phyloP scores from a whole-genome alignment of 2,797 vertebrate species.

The Loris lydekkerianus region DNA sequence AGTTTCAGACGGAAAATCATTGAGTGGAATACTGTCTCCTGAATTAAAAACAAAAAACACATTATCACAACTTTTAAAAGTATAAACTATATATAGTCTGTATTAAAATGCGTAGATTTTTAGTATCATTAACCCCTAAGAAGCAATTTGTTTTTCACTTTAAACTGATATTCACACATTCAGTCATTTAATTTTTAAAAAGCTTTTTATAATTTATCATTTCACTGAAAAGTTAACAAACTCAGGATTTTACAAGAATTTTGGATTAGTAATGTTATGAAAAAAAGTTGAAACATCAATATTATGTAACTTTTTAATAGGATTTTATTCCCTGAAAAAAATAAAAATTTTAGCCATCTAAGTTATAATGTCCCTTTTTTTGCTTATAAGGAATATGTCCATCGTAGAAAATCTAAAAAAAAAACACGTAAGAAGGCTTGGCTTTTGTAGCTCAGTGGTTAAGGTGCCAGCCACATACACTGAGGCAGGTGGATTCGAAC shows the following conservation, averaged over 20 bases:
- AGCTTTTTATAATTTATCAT: background rate
- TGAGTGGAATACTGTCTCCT: conserved; percentile 88
- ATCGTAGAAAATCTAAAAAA: background rate
- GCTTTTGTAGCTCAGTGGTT: too few species aligned
- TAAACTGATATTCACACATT: background rate
- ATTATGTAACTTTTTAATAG: background rate
- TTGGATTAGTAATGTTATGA: background rate
- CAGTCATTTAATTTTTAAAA: background rate
- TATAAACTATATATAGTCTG: background rate
- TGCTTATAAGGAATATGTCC: background rate
- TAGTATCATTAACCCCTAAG: background rate
- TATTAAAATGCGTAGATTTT: background rate
- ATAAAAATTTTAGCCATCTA: conserved; percentile 2
- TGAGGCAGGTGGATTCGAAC: too few species aligned
- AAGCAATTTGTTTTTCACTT: background rate
- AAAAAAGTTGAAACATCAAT: background rate
- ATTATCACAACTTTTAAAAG: conserved; percentile 76
- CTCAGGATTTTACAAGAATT: background rate
- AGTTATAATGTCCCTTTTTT: background rate
- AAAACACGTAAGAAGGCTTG: background rate
- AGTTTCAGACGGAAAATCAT: conserved; percentile 87
- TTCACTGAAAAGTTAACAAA: background rate
- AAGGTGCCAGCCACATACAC: too few species aligned
- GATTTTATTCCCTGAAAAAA: background rate
- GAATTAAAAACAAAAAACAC: conserved; percentile 76